Base-by-base conservation (phyloP, 2,888 invertebrate species). In the Acanthosoma haemorrhoidale region DNA sequence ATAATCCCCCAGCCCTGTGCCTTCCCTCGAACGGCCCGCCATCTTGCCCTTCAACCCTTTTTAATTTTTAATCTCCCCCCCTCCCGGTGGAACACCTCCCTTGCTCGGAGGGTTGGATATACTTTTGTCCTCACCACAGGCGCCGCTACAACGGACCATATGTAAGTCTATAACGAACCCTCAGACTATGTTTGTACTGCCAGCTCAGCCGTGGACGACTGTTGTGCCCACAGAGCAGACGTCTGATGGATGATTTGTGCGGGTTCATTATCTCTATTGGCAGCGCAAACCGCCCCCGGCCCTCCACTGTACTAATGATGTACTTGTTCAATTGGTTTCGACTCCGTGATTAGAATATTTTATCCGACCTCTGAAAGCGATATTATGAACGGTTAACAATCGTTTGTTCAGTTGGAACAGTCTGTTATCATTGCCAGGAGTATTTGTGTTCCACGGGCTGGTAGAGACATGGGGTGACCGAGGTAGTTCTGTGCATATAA, bases 1-100 rank as follows among this genome's bases (percentile, higher is more conserved):
- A 34, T 61, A 61, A 61, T 61, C 61, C 61, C 61, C 36, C 2
- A 21, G 18, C 34, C n/a, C 61, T 16, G 13, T 38, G 61, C 61
- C 21, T 13, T 9, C 11, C 21, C 25, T 31, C 61, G 61, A 21
- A 31, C 34, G 18, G 34, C 5, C 41, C 32, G 38, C 61, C 61
- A 61, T 61, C 61, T 61, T 61, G 38, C 34, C 31, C 21, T 8
- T 18, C 15, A 36, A 8, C 34, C n/a, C 38, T 60, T 61, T 60
- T 61, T 25, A 61, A 25, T 61, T 38, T 25, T 38, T 38, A 38
- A 61, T n/a, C 61, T 21, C 61, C 32, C 6, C 21, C n/a, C n/a
- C n/a, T n/a, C n/a, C n/a, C n/a, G n/a, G n/a, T n/a, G n/a, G n/a
- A n/a, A n/a, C 16, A 18, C 61, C 61, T 21, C 61, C 61, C 61